Percentiles rank a stretch among this genome's conserved stretches.
Evolutionary conservation across 2,113 vertebrate genomes (phyloP).

Genomic region (Alligator sinensis): DNA sequence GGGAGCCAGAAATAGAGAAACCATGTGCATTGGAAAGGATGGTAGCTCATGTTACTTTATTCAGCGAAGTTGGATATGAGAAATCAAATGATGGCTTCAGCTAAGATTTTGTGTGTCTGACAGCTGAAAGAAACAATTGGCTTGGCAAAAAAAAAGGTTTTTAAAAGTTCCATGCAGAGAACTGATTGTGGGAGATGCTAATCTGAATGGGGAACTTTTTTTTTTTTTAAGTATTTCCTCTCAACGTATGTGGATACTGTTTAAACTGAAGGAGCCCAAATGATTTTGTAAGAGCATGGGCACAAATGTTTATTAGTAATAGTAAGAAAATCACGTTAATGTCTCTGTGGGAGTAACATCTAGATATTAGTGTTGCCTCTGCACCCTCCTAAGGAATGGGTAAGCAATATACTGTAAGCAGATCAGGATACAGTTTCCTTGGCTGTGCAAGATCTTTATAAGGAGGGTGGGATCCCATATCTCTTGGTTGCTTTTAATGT

Average conservation of each 20-base stretch:
- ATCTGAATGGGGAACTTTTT: not conserved
- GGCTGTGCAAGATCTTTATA: not conserved
- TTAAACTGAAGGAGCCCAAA: not conserved
- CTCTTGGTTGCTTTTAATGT: not conserved
- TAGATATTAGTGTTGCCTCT: not conserved
- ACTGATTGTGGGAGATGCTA: not conserved
- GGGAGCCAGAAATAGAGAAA: not conserved
- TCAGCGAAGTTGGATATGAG: not conserved
- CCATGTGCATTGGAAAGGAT: not conserved
- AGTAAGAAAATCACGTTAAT: not conserved
- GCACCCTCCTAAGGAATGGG: not conserved
- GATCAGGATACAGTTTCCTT: not conserved
- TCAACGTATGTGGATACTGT: not conserved
- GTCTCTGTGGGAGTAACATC: not conserved
- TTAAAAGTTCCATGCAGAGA: not conserved
- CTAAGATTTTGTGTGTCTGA: not conserved
- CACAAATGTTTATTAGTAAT: not conserved
- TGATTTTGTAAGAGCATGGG: not conserved
- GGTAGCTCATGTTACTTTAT: not conserved
- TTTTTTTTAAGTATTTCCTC: too few species aligned
- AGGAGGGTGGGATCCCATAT: not conserved
- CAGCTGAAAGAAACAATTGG: not conserved
- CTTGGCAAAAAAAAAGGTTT: not conserved
- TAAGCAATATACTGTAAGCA: not conserved
- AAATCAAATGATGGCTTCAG: not conserved